phyloP scores from a whole-genome alignment of 2,888 invertebrate genomes.

The Thymelicus lineola region DNA sequence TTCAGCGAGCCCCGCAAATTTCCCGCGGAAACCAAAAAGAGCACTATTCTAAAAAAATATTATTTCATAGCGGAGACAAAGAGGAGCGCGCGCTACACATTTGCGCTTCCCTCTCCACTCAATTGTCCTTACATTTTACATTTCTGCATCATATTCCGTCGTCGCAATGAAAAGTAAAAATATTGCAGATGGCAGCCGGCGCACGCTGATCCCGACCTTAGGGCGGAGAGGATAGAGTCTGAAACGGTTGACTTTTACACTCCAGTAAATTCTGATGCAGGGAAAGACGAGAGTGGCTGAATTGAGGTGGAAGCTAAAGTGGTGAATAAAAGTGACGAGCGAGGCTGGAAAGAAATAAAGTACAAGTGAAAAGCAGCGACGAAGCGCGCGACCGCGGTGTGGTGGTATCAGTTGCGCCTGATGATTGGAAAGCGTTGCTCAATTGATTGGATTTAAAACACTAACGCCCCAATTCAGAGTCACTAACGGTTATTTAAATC shows the following conservation, averaged over 20 bases:
- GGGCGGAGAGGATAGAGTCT: constrained; percentile 42
- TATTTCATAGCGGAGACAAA: constrained; percentile 62
- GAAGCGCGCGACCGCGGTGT: constrained; percentile 38
- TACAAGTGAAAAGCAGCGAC: constrained; percentile 46
- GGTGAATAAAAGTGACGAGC: constrained; percentile 81
- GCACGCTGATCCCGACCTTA: constrained; percentile 45
- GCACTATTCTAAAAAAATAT: constrained; percentile 55
- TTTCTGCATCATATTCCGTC: constrained; percentile 81
- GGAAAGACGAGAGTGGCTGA: constrained; percentile 78
- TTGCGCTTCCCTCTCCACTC: constrained; percentile 68
- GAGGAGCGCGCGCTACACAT: constrained; percentile 63
- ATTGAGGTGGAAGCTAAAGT: constrained; percentile 80
- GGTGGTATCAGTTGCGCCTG: constrained; percentile 6
- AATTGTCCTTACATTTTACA: constrained; percentile 83
- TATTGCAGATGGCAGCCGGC: constrained; percentile 59
- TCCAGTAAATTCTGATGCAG: constrained; percentile 74
- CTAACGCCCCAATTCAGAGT: no score
- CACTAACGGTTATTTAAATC: no score
- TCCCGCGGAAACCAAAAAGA: constrained; percentile 59
- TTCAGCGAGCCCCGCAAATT: constrained; percentile 38
- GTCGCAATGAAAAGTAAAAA: constrained; percentile 81
- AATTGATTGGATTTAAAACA: background rate
- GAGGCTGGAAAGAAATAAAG: constrained; percentile 53
- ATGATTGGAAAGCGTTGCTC: background rate
- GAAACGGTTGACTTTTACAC: constrained; percentile 42